These are phyloP conservation scores for Cryptophagus acutangulus DNA, from an alignment of 2,888 invertebrate genomes.

Conservation along the genomic window DNA sequence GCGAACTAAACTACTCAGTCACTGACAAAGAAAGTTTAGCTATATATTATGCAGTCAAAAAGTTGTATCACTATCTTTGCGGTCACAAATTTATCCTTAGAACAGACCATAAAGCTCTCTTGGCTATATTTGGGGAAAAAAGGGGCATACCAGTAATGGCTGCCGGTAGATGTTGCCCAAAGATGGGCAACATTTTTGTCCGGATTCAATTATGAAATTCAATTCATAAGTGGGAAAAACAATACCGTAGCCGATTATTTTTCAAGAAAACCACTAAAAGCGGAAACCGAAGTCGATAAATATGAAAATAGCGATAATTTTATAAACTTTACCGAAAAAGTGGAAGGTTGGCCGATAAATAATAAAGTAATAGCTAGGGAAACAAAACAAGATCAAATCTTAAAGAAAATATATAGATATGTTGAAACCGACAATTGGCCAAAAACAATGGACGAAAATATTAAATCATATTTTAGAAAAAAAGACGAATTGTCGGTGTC, in stretches of 20 bases:
- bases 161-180: slow-evolving; percentile 33
- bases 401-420: slow-evolving; percentile 3
- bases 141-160: slow-evolving; percentile 34
- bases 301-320: not conserved
- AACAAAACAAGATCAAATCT: not conserved
- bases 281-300: slow-evolving; percentile 1
- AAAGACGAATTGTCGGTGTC: not conserved
- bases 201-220: slow-evolving; percentile 15
- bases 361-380: slow-evolving; percentile 2
- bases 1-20: slow-evolving; percentile 2
- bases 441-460: slow-evolving; percentile 2
- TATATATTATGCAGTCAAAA: slow-evolving; percentile 7
- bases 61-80: slow-evolving; percentile 32
- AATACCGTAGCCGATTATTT: slow-evolving; percentile 14
- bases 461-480: slow-evolving; percentile 3
- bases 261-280: slow-evolving; percentile 11
- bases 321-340: slow-evolving; percentile 7
- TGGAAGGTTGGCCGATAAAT: slow-evolving; percentile 5
- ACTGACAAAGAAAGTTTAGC: slow-evolving; percentile 3
- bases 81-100: slow-evolving; percentile 23
- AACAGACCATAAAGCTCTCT: slow-evolving; percentile 14
- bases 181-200: slow-evolving; percentile 28
- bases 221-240: slow-evolving; percentile 15
- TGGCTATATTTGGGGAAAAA: slow-evolving; percentile 17
- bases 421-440: not conserved